phyloP scores from a whole-genome alignment of 1,140 invertebrate species.

The Chrysoperla carnea region DNA sequence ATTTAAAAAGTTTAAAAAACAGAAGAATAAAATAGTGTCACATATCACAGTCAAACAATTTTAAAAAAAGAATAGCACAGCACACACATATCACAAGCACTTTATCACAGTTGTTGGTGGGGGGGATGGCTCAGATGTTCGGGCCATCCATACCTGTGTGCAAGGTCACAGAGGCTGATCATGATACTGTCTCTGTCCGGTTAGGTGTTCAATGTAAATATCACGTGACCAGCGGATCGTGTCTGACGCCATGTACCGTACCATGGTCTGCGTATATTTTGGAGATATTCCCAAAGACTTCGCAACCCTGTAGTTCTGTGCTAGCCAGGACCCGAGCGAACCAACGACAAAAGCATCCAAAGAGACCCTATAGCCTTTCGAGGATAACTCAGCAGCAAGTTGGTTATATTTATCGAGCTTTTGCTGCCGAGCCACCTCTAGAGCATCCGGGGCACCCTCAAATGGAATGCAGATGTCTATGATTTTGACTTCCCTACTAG shows the following conservation, averaged over 20 bases:
- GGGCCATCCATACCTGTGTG: not conserved
- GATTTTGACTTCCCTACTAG: slow-evolving; percentile 5
- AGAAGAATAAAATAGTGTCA: no score
- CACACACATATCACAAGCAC: not conserved
- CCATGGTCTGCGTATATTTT: slow-evolving; percentile 8
- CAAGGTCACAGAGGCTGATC: not conserved
- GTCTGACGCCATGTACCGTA: slow-evolving; percentile 9
- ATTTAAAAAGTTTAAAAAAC: no score
- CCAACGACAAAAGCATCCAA: slow-evolving; percentile 14
- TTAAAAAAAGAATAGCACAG: not conserved
- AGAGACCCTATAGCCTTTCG: not conserved
- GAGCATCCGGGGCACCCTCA: slow-evolving; percentile 14
- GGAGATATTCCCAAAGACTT: not conserved
- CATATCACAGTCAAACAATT: no score
- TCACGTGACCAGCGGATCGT: slow-evolving; percentile 13
- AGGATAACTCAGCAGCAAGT: slow-evolving; percentile 5
- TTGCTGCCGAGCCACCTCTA: slow-evolving; percentile 3
- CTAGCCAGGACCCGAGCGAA: slow-evolving; percentile 13
- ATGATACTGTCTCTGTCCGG: no score
- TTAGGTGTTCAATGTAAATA: slow-evolving; percentile 9
- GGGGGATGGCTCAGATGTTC: not conserved
- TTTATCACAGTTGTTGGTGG: not conserved
- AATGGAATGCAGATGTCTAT: slow-evolving; percentile 21
- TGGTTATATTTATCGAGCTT: slow-evolving; percentile 14
- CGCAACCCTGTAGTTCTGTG: slow-evolving; percentile 9